phyloP scores from a whole-genome alignment of 2,797 vertebrate genomes.

The Chelon labrosus region DNA sequence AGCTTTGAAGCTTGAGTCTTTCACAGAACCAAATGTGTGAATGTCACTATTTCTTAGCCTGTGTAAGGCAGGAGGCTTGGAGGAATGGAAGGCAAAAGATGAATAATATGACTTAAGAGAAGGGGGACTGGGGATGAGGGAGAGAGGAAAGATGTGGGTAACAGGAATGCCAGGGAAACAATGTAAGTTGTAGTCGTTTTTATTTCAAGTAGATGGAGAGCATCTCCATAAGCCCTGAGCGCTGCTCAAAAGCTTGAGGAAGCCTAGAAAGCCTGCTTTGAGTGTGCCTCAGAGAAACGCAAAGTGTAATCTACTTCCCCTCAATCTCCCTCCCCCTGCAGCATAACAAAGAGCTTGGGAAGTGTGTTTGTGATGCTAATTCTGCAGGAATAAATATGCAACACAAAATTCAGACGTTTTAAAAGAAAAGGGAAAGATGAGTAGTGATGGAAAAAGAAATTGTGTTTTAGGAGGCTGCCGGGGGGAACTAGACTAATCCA shows the following conservation, averaged over 20 bases:
- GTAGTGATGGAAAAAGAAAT: slow-evolving; percentile 56
- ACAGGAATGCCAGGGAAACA: slow-evolving; percentile 49
- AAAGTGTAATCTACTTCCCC: slow-evolving; percentile 74
- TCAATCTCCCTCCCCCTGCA: slow-evolving; percentile 62
- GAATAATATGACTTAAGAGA: slow-evolving; percentile 39
- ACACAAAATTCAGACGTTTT: slow-evolving; percentile 68
- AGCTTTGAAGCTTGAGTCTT: slow-evolving; percentile 16
- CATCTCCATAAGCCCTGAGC: slow-evolving; percentile 67
- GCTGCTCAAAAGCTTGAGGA: slow-evolving; percentile 59
- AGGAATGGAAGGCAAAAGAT: slow-evolving; percentile 9
- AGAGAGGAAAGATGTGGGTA: slow-evolving; percentile 21
- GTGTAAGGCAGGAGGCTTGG: slow-evolving; percentile 3
- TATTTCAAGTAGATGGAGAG: slow-evolving; percentile 58
- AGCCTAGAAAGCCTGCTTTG: slow-evolving; percentile 73
- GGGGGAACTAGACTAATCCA: slow-evolving; percentile 58
- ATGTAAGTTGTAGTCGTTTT: slow-evolving; percentile 58
- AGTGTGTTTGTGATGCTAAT: slow-evolving; percentile 81
- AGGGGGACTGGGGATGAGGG: slow-evolving; percentile 5
- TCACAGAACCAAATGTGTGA: neutral
- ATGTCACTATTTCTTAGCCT: slow-evolving; percentile 7
- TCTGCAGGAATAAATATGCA: slow-evolving; percentile 76
- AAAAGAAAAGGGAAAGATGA: slow-evolving; percentile 54
- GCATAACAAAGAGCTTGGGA: slow-evolving; percentile 72
- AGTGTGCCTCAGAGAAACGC: slow-evolving; percentile 66
- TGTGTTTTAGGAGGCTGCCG: slow-evolving; percentile 48